A percentile compares a stretch with the other conserved stretches of the same genome.
Conservation (phyloP, 2,113 vertebrate species). For the Apistogramma diplotaenia region DNA sequence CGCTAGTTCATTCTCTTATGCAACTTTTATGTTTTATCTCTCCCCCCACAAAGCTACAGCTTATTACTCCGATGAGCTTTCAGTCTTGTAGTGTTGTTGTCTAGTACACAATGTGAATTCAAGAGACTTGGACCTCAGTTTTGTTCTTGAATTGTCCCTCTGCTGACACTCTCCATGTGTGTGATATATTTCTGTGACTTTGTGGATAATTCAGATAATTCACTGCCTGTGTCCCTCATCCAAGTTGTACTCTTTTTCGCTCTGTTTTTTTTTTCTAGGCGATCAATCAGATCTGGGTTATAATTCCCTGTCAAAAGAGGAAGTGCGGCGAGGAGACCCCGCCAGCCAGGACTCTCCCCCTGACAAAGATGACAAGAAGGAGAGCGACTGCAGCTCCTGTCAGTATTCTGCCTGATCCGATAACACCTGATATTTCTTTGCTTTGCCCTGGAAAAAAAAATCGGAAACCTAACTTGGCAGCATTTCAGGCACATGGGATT, state of each 20-base stretch:
- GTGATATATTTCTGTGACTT: background rate
- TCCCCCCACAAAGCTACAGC: background rate
- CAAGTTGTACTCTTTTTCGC: background rate
- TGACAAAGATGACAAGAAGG: slow-evolving; percentile 66
- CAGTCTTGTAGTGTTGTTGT: background rate
- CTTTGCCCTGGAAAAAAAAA: background rate
- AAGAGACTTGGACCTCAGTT: background rate
- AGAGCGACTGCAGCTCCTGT: slow-evolving; percentile 75
- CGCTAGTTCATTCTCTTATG: background rate
- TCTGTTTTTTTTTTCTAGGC: slow-evolving; percentile 69
- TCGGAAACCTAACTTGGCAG: background rate
- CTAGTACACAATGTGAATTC: background rate
- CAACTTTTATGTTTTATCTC: background rate
- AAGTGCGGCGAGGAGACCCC: slow-evolving; percentile 74
- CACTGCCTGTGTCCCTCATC: background rate
- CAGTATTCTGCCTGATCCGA: slow-evolving; percentile 42
- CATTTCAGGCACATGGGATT: background rate
- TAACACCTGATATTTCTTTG: slow-evolving; percentile 2
- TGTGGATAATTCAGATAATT: background rate
- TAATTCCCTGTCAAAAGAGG: slow-evolving; percentile 89
- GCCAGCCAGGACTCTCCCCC: background rate
- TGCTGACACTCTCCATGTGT: background rate
- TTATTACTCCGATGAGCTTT: background rate
- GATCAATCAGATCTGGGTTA: slow-evolving; percentile 88
- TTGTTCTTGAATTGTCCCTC: background rate